phyloP scores from a whole-genome alignment of 2,888 invertebrate species.

The Agapetus fuscipes region DNA sequence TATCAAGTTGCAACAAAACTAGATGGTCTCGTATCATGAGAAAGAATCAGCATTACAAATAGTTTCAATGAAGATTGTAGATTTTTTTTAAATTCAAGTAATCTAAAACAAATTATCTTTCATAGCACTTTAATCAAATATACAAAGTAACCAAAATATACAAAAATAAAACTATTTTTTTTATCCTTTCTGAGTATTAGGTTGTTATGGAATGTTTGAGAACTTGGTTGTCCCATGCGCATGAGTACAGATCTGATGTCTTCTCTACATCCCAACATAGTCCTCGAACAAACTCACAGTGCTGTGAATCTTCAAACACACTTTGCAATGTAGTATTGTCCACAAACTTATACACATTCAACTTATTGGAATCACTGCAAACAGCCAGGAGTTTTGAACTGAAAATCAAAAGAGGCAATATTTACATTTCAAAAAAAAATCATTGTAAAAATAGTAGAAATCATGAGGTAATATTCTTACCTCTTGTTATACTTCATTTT shows the following conservation, averaged over 20 bases:
- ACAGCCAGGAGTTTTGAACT: constrained; percentile 14
- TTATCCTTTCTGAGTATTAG: too few species aligned
- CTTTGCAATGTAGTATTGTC: constrained; percentile 5
- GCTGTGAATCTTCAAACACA: constrained; percentile 27
- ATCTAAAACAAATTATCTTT: too few species aligned
- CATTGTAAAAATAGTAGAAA: background rate
- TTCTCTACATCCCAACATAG: constrained; percentile 41
- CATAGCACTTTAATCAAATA: too few species aligned
- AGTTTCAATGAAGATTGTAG: too few species aligned
- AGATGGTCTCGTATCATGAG: too few species aligned
- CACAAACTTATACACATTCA: constrained; percentile 10
- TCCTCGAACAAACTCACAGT: constrained; percentile 43
- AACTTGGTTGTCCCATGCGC: constrained; percentile 48
- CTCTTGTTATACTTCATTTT: constrained; percentile 25
- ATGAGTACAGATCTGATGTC: constrained; percentile 35
- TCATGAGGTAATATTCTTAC: constrained; percentile 7
- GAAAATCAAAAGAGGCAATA: constrained; percentile 13
- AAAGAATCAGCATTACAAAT: too few species aligned
- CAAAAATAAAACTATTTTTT: too few species aligned
- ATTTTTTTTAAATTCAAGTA: too few species aligned
- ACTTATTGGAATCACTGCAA: constrained; percentile 14
- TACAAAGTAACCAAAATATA: too few species aligned
- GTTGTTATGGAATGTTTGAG: constrained; percentile 31
- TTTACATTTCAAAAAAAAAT: constrained; percentile 31
- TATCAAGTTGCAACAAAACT: too few species aligned